Conservation (phyloP, 2,797 vertebrate genomes). For the Chaunax sp. region DNA sequence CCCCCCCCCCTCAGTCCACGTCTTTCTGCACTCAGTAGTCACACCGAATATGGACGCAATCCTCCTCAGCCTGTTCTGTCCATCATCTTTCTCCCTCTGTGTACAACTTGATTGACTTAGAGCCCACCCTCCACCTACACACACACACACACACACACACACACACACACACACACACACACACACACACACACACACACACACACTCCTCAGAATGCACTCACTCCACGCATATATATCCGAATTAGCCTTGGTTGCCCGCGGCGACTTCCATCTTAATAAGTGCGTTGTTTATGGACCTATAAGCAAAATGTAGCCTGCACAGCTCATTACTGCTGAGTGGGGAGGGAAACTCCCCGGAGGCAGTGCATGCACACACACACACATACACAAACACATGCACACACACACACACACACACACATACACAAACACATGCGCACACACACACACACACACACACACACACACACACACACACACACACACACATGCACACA, state of each 20-base stretch:
- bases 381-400: conserved; percentile 22
- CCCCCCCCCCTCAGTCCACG: neutral
- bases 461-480: conserved; percentile 11
- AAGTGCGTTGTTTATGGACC: conserved; percentile 82
- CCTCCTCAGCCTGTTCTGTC: conserved; percentile 49
- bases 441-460: conserved; percentile 7
- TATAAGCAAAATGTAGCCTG: conserved; percentile 79
- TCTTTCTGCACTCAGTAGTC: conserved; percentile 14
- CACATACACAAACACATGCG: conserved; percentile 11
- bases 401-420: conserved; percentile 13
- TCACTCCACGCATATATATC: conserved; percentile 55
- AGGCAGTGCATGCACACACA: conserved; percentile 13
- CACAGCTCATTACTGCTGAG: conserved; percentile 81
- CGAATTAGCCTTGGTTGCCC: conserved; percentile 69
- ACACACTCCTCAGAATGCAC: conserved; percentile 15
- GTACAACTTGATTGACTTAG: conserved; percentile 50
- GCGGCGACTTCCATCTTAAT: conserved; percentile 77
- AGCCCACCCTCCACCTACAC: conserved; percentile 1
- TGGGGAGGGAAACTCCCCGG: conserved; percentile 68
- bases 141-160: conserved; percentile 8
- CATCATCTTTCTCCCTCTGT: conserved; percentile 45
- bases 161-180: conserved; percentile 19
- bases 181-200: conserved; percentile 21
- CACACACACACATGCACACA: conserved; percentile 24
- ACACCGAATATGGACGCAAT: conserved; percentile 51